Conservation (phyloP, 1,140 invertebrate genomes). For the Drosophila punjabiensis region DNA sequence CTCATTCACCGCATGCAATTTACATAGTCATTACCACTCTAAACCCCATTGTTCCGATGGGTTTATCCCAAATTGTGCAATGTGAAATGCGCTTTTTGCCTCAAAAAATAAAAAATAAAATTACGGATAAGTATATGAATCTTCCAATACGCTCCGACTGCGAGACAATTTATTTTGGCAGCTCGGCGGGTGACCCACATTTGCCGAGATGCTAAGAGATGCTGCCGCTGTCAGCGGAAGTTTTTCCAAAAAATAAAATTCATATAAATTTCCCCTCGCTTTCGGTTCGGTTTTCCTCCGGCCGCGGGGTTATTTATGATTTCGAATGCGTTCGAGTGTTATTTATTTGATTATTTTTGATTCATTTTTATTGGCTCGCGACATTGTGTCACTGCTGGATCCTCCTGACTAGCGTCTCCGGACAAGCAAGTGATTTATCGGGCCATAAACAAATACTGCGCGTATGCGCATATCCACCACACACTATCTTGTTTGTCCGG, state of each 20-base stretch:
- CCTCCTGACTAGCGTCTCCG: slow-evolving; percentile 60
- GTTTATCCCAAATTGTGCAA: slow-evolving; percentile 71
- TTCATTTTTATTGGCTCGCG: slow-evolving; percentile 78
- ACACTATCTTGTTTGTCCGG: slow-evolving; percentile 63
- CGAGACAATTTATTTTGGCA: slow-evolving; percentile 79
- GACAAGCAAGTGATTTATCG: slow-evolving; percentile 64
- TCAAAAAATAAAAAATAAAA: slow-evolving; percentile 13
- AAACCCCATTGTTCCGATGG: slow-evolving; percentile 48
- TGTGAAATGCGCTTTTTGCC: slow-evolving; percentile 42
- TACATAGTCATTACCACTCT: slow-evolving; percentile 41
- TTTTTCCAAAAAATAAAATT: slow-evolving; percentile 68
- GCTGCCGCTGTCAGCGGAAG: slow-evolving; percentile 61
- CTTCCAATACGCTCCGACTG: slow-evolving; percentile 25
- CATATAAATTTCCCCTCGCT: slow-evolving; percentile 45
- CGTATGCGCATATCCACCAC: slow-evolving; percentile 4
- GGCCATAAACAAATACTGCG: slow-evolving; percentile 50
- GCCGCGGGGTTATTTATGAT: slow-evolving; percentile 59
- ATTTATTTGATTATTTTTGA: slow-evolving; percentile 84
- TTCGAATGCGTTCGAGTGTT: slow-evolving; percentile 55
- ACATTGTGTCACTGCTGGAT: slow-evolving; percentile 78
- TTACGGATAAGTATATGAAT: slow-evolving; percentile 15
- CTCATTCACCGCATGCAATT: slow-evolving; percentile 24
- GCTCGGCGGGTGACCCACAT: slow-evolving; percentile 43
- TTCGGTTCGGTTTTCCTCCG: slow-evolving; percentile 3
- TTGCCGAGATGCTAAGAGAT: slow-evolving; percentile 24